These are phyloP conservation scores for Heliconius ismenius DNA, from an alignment of 2,888 invertebrate genomes.

Conservation along the genomic window DNA sequence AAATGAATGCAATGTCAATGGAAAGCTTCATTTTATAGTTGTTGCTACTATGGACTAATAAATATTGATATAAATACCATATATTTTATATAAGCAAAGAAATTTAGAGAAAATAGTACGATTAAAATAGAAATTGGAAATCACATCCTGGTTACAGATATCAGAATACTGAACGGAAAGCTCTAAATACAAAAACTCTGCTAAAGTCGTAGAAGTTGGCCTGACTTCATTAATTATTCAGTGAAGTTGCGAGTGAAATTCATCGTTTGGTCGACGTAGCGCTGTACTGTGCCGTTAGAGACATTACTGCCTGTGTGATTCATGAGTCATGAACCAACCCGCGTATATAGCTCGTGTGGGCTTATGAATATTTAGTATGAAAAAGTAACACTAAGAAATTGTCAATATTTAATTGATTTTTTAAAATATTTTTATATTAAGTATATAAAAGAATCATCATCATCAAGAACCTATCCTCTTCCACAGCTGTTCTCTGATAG, in stretches of 20 bases:
- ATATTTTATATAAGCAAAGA: not conserved
- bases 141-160: not conserved
- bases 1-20: no score
- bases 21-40: no score
- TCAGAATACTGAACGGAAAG: not conserved
- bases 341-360: conserved; percentile 27
- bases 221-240: conserved; percentile 62
- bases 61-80: not conserved
- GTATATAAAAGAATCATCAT: not conserved
- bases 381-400: not conserved
- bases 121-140: not conserved
- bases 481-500: no score
- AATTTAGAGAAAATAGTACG: not conserved
- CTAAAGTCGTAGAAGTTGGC: conserved; percentile 26
- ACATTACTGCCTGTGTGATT: conserved; percentile 40
- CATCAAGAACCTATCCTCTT: no score
- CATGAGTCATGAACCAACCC: conserved; percentile 39
- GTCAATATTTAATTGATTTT: not conserved
- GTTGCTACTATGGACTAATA: not conserved
- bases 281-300: conserved; percentile 29
- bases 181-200: conserved; percentile 24
- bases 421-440: not conserved
- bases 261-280: conserved; percentile 29
- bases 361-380: not conserved
- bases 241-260: conserved; percentile 56